Conservation (phyloP, 2,797 vertebrate genomes). For the Manis pentadactyla region DNA sequence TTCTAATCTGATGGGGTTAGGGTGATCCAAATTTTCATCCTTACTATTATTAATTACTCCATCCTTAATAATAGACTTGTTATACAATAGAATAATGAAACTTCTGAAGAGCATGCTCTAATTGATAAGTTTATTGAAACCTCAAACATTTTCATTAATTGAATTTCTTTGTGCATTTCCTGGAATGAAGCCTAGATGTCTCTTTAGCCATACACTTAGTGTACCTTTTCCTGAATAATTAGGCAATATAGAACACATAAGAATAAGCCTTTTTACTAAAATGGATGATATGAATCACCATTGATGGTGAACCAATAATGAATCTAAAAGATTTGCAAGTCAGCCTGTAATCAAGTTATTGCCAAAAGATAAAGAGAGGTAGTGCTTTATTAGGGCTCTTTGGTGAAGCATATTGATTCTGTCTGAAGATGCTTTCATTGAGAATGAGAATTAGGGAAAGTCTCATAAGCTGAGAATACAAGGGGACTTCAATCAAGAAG, state of each 20-base stretch:
- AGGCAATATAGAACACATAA: background rate
- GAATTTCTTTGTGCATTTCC: background rate
- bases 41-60: background rate
- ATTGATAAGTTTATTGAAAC: background rate
- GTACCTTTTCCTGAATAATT: background rate
- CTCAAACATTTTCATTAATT: background rate
- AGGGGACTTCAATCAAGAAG: background rate
- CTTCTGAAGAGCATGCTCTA: background rate
- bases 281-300: background rate
- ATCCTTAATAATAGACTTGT: background rate
- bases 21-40: background rate
- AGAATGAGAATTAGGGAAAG: background rate
- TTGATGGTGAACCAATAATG: background rate
- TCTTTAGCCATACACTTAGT: background rate
- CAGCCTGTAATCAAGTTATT: background rate
- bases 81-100: background rate
- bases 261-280: background rate
- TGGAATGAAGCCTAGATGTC: background rate
- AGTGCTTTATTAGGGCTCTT: background rate
- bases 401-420: background rate
- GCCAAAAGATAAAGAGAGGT: background rate
- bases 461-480: background rate
- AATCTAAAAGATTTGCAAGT: background rate
- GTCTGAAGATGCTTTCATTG: constrained; percentile 1
- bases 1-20: background rate